Evolutionary conservation across 2,888 invertebrate species (phyloP).

Genomic region (Drosophila mayaguana): DNA sequence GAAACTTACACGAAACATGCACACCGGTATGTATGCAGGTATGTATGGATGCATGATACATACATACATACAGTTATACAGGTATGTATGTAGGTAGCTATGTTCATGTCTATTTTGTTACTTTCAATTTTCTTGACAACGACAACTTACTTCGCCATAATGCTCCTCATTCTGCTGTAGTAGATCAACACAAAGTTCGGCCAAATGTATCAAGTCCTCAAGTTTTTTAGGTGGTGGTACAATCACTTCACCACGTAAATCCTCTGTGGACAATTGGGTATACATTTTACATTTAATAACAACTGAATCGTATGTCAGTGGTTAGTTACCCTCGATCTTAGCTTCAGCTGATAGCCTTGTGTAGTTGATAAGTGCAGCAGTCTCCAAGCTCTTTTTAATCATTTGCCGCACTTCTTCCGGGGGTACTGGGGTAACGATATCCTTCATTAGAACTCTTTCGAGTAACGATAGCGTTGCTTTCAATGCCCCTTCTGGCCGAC

Average conservation of each 20-base stretch:
- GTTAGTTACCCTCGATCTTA: conserved; percentile 94
- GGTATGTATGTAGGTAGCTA: background rate
- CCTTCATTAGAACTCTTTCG: conserved; percentile 99
- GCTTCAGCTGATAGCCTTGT: conserved; percentile 97
- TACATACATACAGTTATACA: background rate
- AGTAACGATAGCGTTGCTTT: conserved; percentile 98
- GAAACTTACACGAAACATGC: background rate
- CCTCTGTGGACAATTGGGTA: conserved; percentile 86
- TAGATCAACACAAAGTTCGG: conserved; percentile 98
- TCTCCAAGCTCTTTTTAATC: conserved; percentile 98
- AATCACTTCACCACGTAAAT: conserved; percentile 91
- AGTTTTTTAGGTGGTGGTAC: conserved; percentile 95
- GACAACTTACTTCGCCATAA: conserved; percentile 96
- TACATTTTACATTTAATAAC: background rate
- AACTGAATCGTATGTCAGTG: background rate
- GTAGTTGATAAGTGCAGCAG: conserved; percentile 98
- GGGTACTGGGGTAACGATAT: conserved; percentile 98
- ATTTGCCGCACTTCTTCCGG: conserved; percentile 97
- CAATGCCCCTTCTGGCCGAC: conserved; percentile 98
- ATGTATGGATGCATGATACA: background rate
- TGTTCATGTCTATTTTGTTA: background rate
- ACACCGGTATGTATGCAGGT: background rate
- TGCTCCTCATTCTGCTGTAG: conserved; percentile 99
- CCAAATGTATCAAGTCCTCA: conserved; percentile 98
- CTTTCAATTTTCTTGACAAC: background rate